Evolutionary conservation across 2,113 vertebrate species (phyloP), one percentile per base, ranked within the genome.

Genomic region (Eclectus roratus): DNA sequence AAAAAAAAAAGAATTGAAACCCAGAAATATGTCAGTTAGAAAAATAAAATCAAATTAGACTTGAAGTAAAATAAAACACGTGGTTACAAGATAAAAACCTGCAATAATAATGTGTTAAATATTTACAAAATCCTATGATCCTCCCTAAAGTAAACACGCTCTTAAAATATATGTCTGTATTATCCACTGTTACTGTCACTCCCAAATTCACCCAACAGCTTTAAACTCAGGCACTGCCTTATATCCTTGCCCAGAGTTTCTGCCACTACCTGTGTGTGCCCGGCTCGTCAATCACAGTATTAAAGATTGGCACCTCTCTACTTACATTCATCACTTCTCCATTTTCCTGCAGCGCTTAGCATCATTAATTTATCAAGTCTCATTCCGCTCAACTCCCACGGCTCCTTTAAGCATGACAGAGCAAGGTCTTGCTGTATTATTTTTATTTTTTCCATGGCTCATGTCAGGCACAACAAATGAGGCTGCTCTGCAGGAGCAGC

Each of bases 281-380:
- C 18, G 19, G 56, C 79, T 65, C 60, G 0, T 90, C 90, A 93
- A 58, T 95, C 92, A 49, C 88, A 25, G 41, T 5, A 17, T 16
- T 50, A 49, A 24, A 80, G 92, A 89, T 14, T 94, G 95, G 94
- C 95, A 97, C 82, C 92, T 82, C 85, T 82, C 90, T 82, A 27
- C 96, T 63, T 20, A 28, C 88, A 95, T 77, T 94, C 92, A 93
- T 83, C 95, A 88, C 79, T 93, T 89, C 69, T 49, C 92, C 92
- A 88, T 85, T 91, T 94, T 41, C 76, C 85, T 94, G 65, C 90
- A 91, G 95, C 92, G 94, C 95, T 90, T 25, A 77, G 82, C 96
- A 95, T 96, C 94, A 95, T 93, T 96, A 97, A 97, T 97, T 96
- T 90, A 96, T 91, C 92, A 85, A 80, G 9, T 58, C 88, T 90